These are phyloP conservation scores for Harpagifer antarcticus DNA, from an alignment of 2,797 vertebrate species.

Conservation along the genomic window DNA sequence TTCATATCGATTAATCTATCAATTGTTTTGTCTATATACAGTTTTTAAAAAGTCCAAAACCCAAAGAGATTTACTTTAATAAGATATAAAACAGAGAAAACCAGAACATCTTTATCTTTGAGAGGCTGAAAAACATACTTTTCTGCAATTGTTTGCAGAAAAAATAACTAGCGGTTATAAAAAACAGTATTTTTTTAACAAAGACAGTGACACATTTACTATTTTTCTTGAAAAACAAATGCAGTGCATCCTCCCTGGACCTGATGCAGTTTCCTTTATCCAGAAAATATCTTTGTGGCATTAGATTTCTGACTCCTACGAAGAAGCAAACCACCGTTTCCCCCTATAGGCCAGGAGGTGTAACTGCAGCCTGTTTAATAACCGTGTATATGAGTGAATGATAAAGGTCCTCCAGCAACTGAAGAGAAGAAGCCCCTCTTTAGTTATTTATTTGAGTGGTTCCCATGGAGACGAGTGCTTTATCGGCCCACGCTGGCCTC, in stretches of 20 bases:
- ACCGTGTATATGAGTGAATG: conserved; percentile 63
- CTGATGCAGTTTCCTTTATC: background rate
- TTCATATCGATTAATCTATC: no score
- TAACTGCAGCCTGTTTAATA: conserved; percentile 54
- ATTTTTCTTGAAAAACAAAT: conserved; percentile 9
- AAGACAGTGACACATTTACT: no score
- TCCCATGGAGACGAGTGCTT: conserved; percentile 56
- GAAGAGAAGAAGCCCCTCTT: conserved; percentile 57
- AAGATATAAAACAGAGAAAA: no score
- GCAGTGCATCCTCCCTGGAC: conserved; percentile 3
- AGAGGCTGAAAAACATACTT: no score
- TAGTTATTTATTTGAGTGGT: conserved; percentile 68
- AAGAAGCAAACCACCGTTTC: conserved; percentile 9
- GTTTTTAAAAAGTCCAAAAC: no score
- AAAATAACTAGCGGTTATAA: no score
- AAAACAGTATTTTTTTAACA: no score
- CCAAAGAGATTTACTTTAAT: no score
- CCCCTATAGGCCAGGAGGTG: conserved; percentile 1
- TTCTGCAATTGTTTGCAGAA: no score
- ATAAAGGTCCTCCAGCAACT: conserved; percentile 42
- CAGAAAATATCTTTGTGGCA: background rate
- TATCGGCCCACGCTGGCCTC: conserved; percentile 47
- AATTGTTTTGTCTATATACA: no score
- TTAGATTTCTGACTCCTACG: conserved; percentile 12
- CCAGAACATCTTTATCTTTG: no score